A percentile compares a stretch with the other conserved stretches of the same genome.
Evolutionary conservation across 1,140 invertebrate genomes (phyloP).

Genomic region (Pomacea maculata): DNA sequence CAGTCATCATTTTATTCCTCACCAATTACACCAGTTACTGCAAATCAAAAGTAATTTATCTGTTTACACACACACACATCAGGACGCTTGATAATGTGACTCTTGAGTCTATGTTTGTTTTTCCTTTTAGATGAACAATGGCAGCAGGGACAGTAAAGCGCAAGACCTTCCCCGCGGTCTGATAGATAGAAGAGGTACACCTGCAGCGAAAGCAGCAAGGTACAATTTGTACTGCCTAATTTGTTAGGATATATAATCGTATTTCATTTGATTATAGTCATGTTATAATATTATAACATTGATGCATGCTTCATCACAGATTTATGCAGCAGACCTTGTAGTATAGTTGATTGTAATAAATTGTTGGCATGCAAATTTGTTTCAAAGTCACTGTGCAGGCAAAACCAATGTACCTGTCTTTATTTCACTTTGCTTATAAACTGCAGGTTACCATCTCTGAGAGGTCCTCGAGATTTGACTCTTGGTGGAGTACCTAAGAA

Average conservation of each 20-base stretch:
- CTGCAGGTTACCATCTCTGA: conserved; percentile 58
- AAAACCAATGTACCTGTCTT: background rate
- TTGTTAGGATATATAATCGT: background rate
- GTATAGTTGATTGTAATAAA: no score
- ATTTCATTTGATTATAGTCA: background rate
- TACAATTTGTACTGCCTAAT: conserved; percentile 10
- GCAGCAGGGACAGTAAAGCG: conserved; percentile 24
- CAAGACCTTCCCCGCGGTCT: conserved; percentile 52
- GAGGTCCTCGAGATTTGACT: conserved; percentile 57
- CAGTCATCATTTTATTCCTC: no score
- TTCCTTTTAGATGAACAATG: conserved; percentile 17
- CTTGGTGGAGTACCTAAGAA: conserved; percentile 60
- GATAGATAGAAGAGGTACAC: conserved; percentile 51
- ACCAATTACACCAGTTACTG: no score
- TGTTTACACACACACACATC: no score
- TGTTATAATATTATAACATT: background rate
- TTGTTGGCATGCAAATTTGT: background rate
- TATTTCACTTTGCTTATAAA: background rate
- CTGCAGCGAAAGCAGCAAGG: conserved; percentile 50
- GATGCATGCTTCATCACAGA: background rate
- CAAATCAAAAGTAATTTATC: no score
- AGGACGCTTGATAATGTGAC: no score
- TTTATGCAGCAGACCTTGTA: no score
- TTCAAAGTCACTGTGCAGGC: background rate
- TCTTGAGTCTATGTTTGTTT: background rate